Base-by-base conservation (phyloP, 1,140 invertebrate genomes). In the Hylaeus anthracinus region DNA sequence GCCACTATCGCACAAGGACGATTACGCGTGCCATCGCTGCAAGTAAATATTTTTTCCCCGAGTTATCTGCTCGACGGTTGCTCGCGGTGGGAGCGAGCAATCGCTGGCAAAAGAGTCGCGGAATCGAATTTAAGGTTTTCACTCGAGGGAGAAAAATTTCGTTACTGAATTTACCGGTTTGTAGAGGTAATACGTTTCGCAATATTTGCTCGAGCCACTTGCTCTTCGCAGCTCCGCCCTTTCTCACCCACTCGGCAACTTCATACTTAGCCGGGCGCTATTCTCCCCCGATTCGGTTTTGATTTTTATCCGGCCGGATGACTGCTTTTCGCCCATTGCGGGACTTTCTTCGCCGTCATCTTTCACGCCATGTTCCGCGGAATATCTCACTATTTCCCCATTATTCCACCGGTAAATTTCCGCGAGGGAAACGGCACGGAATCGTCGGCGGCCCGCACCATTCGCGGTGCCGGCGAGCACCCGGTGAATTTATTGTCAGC, bases 371-470 rank as follows among this genome's bases (percentile, higher is more conserved):
- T 73, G 10, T 43, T 8, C 64, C 72, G 61, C 51, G 6, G 39
- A 58, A 77, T 81, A 82, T 85, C 78, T 84, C 84, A 82, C 86
- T 83, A 86, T 87, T 86, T 87, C 67, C 81, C 72, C 83, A 89
- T 89, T 90, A 88, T 87, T 90, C 87, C 79, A 71, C 75, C 76
- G 72, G 88, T 88, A 85, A 90, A 87, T 88, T 84, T 86, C 55
- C 37, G 8, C 56, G 64, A 72, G 71, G 81, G 81, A 85, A 85
- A 86, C 82, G 74, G 69, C 74, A 74, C 37, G 74, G 79, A 88
- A 88, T 87, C 67, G 81, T 83, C 81, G 39, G 39, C 53, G 45
- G 66, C 53, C 10, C 39, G 43, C 26, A 43, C n/a, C 60, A 14
- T 69, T 77, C 45, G 45, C 26, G 58, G 39, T 48, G 64, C 64